Evolutionary conservation across 2,113 vertebrate genomes (phyloP), one percentile per base, ranked within the genome.

Genomic region (Eupsittula cactorum): DNA sequence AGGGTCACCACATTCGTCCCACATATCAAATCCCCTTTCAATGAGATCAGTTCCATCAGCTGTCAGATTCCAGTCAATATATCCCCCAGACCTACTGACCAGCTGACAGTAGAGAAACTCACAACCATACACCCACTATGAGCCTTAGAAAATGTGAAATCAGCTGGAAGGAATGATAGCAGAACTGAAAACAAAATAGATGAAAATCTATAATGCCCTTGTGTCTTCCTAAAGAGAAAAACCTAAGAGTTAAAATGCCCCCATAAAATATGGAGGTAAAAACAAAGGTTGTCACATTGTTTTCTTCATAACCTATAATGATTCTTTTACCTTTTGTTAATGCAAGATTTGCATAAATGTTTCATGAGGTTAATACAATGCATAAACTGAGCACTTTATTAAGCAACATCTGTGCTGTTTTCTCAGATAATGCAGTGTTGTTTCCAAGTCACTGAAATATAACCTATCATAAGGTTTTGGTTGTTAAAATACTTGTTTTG

Each of bases 131-230:
- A 98, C 98, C 98, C 98, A 97, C 98, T 98, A 99, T 99, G 99
- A 99, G 98, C 99, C 99, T 99, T 99, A 99, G 98, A 99, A 99
- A 99, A 99, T 99, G 99, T 99, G 98, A 99, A 99, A 99, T 99
- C 99, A 99, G 98, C 99, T 99, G 99, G 99, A 99, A 99, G 99
- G 98, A 98, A 98, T 97, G 98, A 97, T 98, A 98, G 98, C 97
- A 97, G 97, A 98, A 97, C 97, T 95, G 97, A 97, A 98, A 97
- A 98, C 98, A 98, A 98, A 98, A 97, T 97, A 97, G 98, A 98
- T 97, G 96, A 97, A 98, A 98, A 98, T 98, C 97, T 93, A 92
- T 91, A 98, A 97, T 95, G 98, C 96, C 97, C 97, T 90, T 95
- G 96, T 98, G 97, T 97, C 97, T 95, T 96, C 95, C 96, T 95